Percentiles rank a stretch among this genome's conserved stretches.
Conservation (phyloP, 2,888 invertebrate species). For the Drosophila phalerata region DNA sequence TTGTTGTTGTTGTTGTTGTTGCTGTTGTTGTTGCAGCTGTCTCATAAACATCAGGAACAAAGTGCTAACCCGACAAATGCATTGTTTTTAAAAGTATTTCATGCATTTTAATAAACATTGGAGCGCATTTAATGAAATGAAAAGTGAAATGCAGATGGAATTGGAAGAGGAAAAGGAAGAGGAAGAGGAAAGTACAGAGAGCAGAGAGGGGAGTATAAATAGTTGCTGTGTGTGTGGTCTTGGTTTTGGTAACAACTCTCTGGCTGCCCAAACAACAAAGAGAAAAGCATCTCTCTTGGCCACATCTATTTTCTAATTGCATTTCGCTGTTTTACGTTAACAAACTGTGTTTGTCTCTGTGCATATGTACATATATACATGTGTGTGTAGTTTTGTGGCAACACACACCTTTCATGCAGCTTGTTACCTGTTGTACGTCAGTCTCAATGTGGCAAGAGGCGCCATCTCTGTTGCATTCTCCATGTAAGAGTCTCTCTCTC, state of each 20-base stretch:
- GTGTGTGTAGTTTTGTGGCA: conserved; percentile 51
- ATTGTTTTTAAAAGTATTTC: conserved; percentile 68
- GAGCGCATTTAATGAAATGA: conserved; percentile 69
- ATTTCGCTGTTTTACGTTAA: conserved; percentile 64
- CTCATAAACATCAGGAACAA: conserved; percentile 62
- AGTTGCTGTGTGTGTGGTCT: conserved; percentile 37
- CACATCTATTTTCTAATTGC: conserved; percentile 79
- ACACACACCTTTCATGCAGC: conserved; percentile 61
- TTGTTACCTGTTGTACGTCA: conserved; percentile 36
- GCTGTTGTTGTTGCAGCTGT: conserved; percentile 51
- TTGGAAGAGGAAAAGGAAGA: background rate
- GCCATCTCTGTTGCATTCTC: conserved; percentile 19
- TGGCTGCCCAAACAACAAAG: conserved; percentile 20
- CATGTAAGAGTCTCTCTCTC: conserved; percentile 11
- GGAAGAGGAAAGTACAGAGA: no score
- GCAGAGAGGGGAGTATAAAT: background rate
- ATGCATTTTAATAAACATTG: conserved; percentile 75
- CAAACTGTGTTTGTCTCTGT: conserved; percentile 1
- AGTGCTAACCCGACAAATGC: conserved; percentile 53
- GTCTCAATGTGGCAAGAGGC: conserved; percentile 33
- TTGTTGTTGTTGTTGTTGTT: conserved; percentile 16
- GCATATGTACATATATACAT: no score
- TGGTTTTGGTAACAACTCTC: conserved; percentile 36
- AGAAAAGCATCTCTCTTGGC: conserved; percentile 45
- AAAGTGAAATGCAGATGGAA: conserved; percentile 16